Evolutionary conservation across 2,113 vertebrate genomes (phyloP).

Genomic region (Osmerus mordax): DNA sequence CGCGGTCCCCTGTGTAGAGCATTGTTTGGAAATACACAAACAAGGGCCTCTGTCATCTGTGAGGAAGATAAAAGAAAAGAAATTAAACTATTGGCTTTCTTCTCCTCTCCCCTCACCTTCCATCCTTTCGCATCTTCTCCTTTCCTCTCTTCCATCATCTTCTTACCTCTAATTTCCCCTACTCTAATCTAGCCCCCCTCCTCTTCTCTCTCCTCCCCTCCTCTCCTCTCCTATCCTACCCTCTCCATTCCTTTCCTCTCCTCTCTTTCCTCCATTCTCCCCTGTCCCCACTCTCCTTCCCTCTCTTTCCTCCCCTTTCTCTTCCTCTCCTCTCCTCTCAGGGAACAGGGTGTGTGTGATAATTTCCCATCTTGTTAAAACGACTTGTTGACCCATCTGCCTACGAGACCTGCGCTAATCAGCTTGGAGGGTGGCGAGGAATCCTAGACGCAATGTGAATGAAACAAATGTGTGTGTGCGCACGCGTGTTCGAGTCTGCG

Average conservation of each 20-base stretch:
- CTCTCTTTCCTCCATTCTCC: not conserved
- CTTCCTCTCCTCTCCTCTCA: not conserved
- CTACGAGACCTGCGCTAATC: conserved; percentile 32
- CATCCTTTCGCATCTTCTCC: no score
- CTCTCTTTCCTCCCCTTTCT: conserved; percentile 10
- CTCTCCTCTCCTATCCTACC: not conserved
- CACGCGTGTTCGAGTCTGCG: no score
- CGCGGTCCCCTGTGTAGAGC: no score
- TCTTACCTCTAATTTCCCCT: not conserved
- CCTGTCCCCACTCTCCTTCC: not conserved
- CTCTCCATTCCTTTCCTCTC: not conserved
- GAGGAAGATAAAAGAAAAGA: no score
- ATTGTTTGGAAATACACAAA: no score
- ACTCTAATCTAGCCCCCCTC: not conserved
- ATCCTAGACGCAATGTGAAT: no score
- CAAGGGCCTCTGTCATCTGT: no score
- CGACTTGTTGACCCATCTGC: conserved; percentile 38
- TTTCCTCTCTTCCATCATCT: no score
- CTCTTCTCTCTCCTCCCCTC: conserved; percentile 1
- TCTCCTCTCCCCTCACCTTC: no score
- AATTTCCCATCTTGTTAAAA: conserved; percentile 32
- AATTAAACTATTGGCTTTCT: no score
- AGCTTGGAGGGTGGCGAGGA: conserved; percentile 2
- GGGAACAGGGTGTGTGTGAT: conserved; percentile 1
- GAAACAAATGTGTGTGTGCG: not conserved